A percentile compares a stretch with the other conserved stretches of the same genome.
Conservation (phyloP, 2,797 vertebrate genomes). For the Ctenopoma kingsleyae region DNA sequence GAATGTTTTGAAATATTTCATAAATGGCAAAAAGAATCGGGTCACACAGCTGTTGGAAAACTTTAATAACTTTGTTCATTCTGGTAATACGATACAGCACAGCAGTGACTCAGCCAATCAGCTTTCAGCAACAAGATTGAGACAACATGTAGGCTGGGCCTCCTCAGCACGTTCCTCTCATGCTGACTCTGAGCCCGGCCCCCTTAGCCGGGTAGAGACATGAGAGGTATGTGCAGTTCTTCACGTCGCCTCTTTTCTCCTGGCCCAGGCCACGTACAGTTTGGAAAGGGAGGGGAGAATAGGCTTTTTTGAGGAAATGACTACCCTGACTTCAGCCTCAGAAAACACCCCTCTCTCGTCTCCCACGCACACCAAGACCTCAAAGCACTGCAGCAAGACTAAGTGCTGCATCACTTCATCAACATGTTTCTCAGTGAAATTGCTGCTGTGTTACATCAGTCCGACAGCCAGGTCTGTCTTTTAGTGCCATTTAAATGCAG, state of each 20-base stretch:
- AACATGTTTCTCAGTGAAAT: slow-evolving; percentile 15
- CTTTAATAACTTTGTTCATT: neutral
- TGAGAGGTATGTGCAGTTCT: slow-evolving; percentile 77
- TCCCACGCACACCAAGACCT: slow-evolving; percentile 3
- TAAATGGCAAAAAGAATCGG: neutral
- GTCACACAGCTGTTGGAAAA: neutral
- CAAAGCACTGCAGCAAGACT: neutral
- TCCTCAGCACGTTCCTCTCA: slow-evolving; percentile 50
- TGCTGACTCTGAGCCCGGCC: slow-evolving; percentile 22
- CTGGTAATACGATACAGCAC: slow-evolving; percentile 56
- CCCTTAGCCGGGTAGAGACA: slow-evolving; percentile 30
- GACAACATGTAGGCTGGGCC: slow-evolving; percentile 44
- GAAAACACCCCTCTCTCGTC: slow-evolving; percentile 10
- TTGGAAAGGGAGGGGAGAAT: slow-evolving; percentile 21
- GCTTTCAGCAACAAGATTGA: slow-evolving; percentile 25
- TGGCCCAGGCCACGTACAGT: neutral
- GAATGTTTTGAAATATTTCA: neutral
- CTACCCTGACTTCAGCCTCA: slow-evolving; percentile 27
- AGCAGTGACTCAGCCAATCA: slow-evolving; percentile 54
- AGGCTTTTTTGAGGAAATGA: slow-evolving; percentile 33
- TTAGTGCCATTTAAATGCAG: slow-evolving; percentile 3
- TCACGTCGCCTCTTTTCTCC: slow-evolving; percentile 75
- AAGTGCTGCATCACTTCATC: slow-evolving; percentile 8
- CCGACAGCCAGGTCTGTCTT: slow-evolving; percentile 4
- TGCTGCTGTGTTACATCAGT: slow-evolving; percentile 50